phyloP scores from a whole-genome alignment of 2,113 vertebrate species.

The Pachypanchax playfairii region DNA sequence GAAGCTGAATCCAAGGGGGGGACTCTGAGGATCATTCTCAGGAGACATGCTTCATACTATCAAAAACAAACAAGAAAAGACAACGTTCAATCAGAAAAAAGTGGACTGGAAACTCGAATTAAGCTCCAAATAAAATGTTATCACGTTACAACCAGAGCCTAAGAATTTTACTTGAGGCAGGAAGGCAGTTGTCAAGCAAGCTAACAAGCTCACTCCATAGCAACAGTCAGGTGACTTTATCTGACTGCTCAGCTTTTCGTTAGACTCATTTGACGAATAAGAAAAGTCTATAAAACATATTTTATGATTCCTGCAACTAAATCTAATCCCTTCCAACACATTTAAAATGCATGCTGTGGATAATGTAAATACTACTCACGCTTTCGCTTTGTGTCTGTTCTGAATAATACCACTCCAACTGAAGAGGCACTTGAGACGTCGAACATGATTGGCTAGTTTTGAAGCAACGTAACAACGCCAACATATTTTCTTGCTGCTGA shows the following conservation, averaged over 20 bases:
- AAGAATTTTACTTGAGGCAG: not conserved
- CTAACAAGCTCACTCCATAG: conserved; percentile 29
- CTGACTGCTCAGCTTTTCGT: conserved; percentile 6
- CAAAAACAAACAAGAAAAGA: conserved; percentile 14
- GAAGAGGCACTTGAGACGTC: not conserved
- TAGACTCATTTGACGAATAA: not conserved
- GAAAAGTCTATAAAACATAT: not conserved
- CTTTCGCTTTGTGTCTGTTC: conserved; percentile 4
- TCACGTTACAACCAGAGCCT: not conserved
- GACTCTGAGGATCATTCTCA: conserved; percentile 51
- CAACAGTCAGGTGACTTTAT: conserved; percentile 39
- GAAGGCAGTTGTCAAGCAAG: conserved; percentile 19
- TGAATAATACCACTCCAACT: conserved; percentile 11
- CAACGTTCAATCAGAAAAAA: not conserved
- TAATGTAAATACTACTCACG: conserved; percentile 34
- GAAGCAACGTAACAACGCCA: not conserved
- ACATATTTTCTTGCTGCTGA: not conserved
- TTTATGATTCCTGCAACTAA: not conserved
- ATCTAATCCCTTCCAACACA: rapidly evolving
- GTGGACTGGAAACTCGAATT: not conserved
- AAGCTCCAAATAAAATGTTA: not conserved
- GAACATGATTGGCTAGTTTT: conserved; percentile 44
- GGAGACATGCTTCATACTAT: conserved; percentile 52
- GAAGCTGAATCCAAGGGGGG: conserved; percentile 42
- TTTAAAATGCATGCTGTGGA: not conserved